Evolutionary conservation across 1,140 invertebrate genomes (phyloP).

Genomic region (Lamellibrachia luymesi): DNA sequence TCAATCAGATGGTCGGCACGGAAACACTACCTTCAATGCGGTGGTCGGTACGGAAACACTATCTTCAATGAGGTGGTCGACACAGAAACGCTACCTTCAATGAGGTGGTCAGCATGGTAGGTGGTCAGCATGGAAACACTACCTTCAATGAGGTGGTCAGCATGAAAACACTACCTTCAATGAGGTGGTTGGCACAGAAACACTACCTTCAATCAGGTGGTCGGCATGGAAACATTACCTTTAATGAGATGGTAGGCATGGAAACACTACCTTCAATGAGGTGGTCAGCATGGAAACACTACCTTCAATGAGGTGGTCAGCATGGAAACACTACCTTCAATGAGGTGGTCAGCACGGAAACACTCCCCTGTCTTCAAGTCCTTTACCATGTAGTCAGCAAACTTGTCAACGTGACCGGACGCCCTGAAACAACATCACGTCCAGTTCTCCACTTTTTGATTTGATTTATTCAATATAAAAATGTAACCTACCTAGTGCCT

Average conservation of each 20-base stretch:
- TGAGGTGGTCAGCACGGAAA: constrained; percentile 96
- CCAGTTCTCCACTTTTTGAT: neutral
- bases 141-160: no score
- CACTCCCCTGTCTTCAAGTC: constrained; percentile 94
- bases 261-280: constrained; percentile 81
- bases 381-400: constrained; percentile 99
- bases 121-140: no score
- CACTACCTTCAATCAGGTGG: neutral
- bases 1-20: no score
- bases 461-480: no score
- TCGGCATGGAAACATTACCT: constrained; percentile 43
- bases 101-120: no score
- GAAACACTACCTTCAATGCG: no score
- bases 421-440: constrained; percentile 63
- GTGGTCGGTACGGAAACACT: no score
- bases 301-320: constrained; percentile 97
- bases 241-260: constrained; percentile 98
- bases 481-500: no score
- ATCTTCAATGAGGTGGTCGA: no score
- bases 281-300: constrained; percentile 82
- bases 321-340: constrained; percentile 75
- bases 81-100: no score
- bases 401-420: constrained; percentile 97
- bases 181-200: neutral
- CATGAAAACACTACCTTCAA: neutral